Conservation (phyloP, 2,797 vertebrate genomes). For the Glyptemys insculpta region DNA sequence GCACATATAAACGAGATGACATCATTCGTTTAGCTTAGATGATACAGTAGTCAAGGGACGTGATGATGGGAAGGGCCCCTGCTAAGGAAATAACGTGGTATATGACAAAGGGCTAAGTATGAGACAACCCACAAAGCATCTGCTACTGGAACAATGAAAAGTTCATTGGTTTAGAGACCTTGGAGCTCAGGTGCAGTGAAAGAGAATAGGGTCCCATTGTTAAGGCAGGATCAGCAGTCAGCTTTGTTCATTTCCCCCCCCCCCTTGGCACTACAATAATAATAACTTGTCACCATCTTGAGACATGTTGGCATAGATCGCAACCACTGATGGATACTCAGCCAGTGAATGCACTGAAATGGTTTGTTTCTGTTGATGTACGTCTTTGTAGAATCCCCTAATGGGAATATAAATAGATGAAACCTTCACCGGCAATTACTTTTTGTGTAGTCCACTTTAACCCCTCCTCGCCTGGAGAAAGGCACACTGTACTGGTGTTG, state of each 20-base stretch:
- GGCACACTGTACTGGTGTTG: not conserved
- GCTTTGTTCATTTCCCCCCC: constrained; percentile 76
- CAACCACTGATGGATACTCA: constrained; percentile 76
- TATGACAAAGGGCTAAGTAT: not conserved
- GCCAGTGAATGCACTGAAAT: constrained; percentile 62
- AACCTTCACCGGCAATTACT: constrained; percentile 54
- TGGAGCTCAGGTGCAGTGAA: constrained; percentile 78
- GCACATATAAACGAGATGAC: constrained; percentile 57
- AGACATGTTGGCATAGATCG: constrained; percentile 77
- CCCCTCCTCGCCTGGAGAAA: constrained; percentile 32
- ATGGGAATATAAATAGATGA: constrained; percentile 72
- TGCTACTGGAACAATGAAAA: constrained; percentile 71
- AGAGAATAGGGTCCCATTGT: constrained; percentile 84
- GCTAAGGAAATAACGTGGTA: constrained; percentile 32
- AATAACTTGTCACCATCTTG: constrained; percentile 81
- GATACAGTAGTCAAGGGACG: constrained; percentile 59
- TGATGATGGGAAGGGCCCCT: constrained; percentile 43
- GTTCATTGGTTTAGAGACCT: constrained; percentile 65
- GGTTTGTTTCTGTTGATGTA: constrained; percentile 75
- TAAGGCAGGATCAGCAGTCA: constrained; percentile 67
- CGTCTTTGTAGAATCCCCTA: constrained; percentile 65
- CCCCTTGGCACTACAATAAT: constrained; percentile 78
- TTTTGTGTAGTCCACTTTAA: constrained; percentile 63
- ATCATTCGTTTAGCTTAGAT: constrained; percentile 71
- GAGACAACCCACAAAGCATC: constrained; percentile 66